Percentiles rank a stretch among this genome's conserved stretches.
Evolutionary conservation across 2,797 vertebrate genomes (phyloP).

Genomic region (Heterohyrax brucei): DNA sequence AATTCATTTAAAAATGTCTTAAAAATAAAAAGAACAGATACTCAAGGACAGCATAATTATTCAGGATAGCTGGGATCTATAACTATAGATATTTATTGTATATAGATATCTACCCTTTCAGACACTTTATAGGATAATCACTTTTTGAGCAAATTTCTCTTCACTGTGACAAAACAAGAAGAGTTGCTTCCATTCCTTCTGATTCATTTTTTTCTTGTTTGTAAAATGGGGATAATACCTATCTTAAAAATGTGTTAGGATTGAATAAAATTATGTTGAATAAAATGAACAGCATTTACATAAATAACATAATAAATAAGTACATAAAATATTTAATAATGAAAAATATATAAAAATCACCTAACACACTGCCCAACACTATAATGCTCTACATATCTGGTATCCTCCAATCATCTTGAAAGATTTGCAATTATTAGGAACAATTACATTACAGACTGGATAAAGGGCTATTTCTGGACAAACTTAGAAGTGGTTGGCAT

Average conservation of each 20-base stretch:
- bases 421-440: conserved; percentile 35
- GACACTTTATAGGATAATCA: not conserved
- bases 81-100: not conserved
- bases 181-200: not conserved
- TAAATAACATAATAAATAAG: not conserved
- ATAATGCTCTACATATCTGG: not conserved
- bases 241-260: not conserved
- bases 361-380: not conserved
- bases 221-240: not conserved
- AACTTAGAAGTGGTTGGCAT: not conserved
- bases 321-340: not conserved
- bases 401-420: not conserved
- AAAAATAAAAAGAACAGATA: not conserved
- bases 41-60: not conserved
- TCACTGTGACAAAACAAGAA: conserved; percentile 28
- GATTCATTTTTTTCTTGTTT: not conserved
- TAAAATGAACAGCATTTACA: not conserved
- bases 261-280: not conserved
- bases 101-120: not conserved
- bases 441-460: not conserved
- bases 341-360: conserved; percentile 19
- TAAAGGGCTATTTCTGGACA: conserved; percentile 10
- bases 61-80: not conserved
- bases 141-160: conserved; percentile 16
- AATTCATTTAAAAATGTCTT: conserved; percentile 31